phyloP scores from a whole-genome alignment of 2,888 invertebrate genomes.

The Crocallis elinguaria region DNA sequence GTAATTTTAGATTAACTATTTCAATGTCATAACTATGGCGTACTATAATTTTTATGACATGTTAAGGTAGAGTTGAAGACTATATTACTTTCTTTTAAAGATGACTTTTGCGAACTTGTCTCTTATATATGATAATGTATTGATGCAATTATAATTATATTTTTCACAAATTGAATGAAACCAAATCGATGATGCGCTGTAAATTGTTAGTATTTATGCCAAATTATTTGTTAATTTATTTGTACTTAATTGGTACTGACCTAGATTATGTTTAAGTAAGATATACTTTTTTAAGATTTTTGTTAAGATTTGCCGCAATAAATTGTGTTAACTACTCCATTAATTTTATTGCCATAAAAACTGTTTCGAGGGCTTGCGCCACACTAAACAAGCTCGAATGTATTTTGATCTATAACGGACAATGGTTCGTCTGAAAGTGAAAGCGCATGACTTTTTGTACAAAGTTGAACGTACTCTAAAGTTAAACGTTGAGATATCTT shows the following conservation, averaged over 20 bases:
- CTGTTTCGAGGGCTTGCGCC: conserved; percentile 3
- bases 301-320: conserved; percentile 61
- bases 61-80: not conserved
- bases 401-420: conserved; percentile 25
- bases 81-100: not conserved
- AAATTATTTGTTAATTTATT: conserved; percentile 39
- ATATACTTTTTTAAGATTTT: conserved; percentile 19
- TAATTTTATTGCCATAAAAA: conserved; percentile 4
- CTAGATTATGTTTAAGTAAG: conserved; percentile 18
- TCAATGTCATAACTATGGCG: not conserved
- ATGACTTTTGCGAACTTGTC: not conserved
- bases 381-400: conserved; percentile 23
- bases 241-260: conserved; percentile 23
- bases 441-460: conserved; percentile 52
- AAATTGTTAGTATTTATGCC: conserved; percentile 38
- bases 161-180: conserved; percentile 51
- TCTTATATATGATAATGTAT: not conserved
- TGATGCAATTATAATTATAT: not conserved
- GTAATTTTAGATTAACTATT: not conserved
- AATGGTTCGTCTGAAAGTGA: conserved; percentile 63
- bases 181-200: conserved; percentile 74
- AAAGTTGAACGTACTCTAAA: conserved; percentile 61
- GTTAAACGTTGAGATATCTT: conserved; percentile 47
- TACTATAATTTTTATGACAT: not conserved
- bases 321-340: conserved; percentile 25